Evolutionary conservation across 2,113 vertebrate genomes (phyloP).

Genomic region (Malurus alboscapulatus): DNA sequence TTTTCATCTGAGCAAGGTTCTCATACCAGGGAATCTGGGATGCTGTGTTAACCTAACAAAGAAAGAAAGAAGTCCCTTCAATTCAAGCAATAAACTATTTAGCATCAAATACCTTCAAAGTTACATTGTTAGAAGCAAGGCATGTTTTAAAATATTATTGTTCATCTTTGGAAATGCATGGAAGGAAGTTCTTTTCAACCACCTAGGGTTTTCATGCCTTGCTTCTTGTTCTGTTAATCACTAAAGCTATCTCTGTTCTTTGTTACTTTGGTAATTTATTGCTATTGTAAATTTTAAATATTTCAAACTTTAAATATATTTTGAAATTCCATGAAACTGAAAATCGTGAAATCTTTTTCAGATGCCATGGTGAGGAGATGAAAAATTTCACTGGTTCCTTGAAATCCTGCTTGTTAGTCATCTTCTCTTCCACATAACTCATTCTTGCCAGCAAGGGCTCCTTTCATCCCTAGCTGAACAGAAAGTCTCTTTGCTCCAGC

Average conservation of each 20-base stretch:
- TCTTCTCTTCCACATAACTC: not conserved
- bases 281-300: not conserved
- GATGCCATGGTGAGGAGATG: not conserved
- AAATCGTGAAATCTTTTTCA: not conserved
- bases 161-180: not conserved
- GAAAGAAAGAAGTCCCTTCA: not conserved
- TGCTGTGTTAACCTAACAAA: conserved; percentile 80
- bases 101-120: not conserved
- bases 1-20: conserved; percentile 84
- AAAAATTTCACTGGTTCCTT: not conserved
- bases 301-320: not conserved
- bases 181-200: not conserved
- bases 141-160: not conserved
- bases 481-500: not conserved
- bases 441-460: not conserved
- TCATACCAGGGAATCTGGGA: conserved; percentile 94
- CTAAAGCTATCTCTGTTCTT: not conserved
- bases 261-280: not conserved
- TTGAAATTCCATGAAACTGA: not conserved
- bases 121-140: not conserved
- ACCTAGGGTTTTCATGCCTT: not conserved
- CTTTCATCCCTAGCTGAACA: not conserved
- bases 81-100: not conserved
- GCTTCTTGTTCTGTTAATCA: not conserved
- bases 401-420: not conserved